Evolutionary conservation across 1,140 invertebrate species (phyloP), one percentile per base, ranked within the genome.

Genomic region (Macrocentrus cingulum): DNA sequence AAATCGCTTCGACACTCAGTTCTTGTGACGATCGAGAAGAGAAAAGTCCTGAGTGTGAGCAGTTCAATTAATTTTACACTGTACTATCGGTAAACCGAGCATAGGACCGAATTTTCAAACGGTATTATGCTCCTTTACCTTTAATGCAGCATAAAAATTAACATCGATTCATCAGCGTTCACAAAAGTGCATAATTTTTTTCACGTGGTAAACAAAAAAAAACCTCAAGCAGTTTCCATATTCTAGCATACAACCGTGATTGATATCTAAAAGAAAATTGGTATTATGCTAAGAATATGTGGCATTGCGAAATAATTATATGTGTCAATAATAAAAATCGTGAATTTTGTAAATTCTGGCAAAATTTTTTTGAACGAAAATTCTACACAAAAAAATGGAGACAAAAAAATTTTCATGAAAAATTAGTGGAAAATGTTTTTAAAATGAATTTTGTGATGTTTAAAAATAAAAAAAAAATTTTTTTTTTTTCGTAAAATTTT

Each of bases 201-300:
- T n/a, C n/a, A n/a, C n/a, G n/a, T n/a, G n/a, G n/a, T 25, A 13
- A 50, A 39, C 16, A 36, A 22, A 56, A 20, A 23, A 8, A 20
- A 11, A 32, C 15, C 41, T 22, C 9, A 42, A 52, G 50, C 56
- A 41, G 50, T 48, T 51, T 53, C 56, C 56, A 62, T 62, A 62
- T 62, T 62, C 34, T 56, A 59, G 61, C 53, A 56, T 62, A 62
- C 59, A 36, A 56, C 52, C 56, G 45, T 56, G 41, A 1, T n/a
- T n/a, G 25, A 11, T 52, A 34, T 15, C n/a, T n/a, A n/a, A n/a
- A n/a, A n/a, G n/a, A n/a, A n/a, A 53, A 60, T 9, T 48, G 56
- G 57, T 19, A 63, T 63, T 63, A 63, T 63, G 61, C 61, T 53
- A 39, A 37, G 13, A 59, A 60, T 60, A 63, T 63, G 57, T 9